Evolutionary conservation across 2,113 vertebrate genomes (phyloP).

Genomic region (Megalops atlanticus): DNA sequence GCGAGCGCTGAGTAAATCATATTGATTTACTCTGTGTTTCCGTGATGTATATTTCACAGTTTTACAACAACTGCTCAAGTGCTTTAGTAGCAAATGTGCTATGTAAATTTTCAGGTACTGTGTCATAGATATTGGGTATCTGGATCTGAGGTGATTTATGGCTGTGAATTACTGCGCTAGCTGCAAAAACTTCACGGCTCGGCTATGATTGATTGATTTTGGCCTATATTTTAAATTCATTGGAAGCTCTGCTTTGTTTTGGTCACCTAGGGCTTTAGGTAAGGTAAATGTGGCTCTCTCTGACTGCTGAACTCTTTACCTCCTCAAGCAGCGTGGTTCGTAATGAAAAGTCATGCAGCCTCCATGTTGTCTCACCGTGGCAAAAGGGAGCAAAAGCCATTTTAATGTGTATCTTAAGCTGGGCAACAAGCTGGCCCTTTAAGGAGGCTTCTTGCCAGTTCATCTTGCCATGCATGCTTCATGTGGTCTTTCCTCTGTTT

Average conservation of each 20-base stretch:
- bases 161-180: background rate
- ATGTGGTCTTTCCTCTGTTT: slow-evolving; percentile 70
- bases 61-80: background rate
- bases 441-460: slow-evolving; percentile 55
- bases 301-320: background rate
- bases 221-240: background rate
- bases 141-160: slow-evolving; percentile 1
- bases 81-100: background rate
- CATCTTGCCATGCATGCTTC: slow-evolving; percentile 55
- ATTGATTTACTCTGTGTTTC: slow-evolving; percentile 9
- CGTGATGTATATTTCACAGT: background rate
- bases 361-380: background rate
- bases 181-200: background rate
- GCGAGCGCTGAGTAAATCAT: slow-evolving; percentile 6
- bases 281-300: background rate
- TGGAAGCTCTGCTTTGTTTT: background rate
- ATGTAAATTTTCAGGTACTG: background rate
- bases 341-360: background rate
- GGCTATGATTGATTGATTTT: background rate
- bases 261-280: background rate
- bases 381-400: background rate
- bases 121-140: too few species aligned
- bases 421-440: slow-evolving; percentile 44
- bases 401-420: background rate
- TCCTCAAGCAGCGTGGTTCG: background rate